Evolutionary conservation across 2,888 invertebrate species (phyloP).

Genomic region (Lasius fuliginosus): DNA sequence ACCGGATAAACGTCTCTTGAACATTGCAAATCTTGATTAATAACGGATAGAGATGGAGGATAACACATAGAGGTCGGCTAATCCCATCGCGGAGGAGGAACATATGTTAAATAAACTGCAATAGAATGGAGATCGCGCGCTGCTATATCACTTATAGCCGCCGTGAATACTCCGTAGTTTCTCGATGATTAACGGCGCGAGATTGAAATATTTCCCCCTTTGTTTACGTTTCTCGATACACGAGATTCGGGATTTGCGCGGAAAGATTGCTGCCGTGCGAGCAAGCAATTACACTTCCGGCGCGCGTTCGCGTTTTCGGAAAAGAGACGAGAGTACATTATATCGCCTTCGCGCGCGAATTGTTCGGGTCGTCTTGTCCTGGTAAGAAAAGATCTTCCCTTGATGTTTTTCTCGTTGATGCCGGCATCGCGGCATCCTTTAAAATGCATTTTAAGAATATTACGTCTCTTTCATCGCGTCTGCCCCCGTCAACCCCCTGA

Average conservation of each 20-base stretch:
- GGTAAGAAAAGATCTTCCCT: conserved; percentile 36
- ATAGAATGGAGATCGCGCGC: not conserved
- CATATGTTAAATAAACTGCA: conserved; percentile 43
- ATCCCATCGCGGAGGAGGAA: conserved; percentile 38
- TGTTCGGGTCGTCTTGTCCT: not conserved
- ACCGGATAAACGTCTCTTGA: conserved; percentile 46
- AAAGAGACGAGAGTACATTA: not conserved
- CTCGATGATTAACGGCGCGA: conserved; percentile 42
- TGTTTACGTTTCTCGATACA: not conserved
- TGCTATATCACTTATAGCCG: conserved; percentile 31
- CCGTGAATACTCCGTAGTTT: conserved; percentile 11
- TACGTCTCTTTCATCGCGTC: not conserved
- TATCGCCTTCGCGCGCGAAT: conserved; percentile 8
- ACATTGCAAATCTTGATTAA: conserved; percentile 49
- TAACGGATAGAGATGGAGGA: conserved; percentile 30
- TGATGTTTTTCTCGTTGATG: conserved; percentile 23
- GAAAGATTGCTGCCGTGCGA: not conserved
- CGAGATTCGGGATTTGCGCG: conserved; percentile 13
- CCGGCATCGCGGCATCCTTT: conserved; percentile 30
- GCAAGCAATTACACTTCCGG: not conserved
- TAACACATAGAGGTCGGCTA: conserved; percentile 30
- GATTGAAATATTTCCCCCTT: conserved; percentile 30
- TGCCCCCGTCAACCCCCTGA: not conserved
- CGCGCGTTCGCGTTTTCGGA: not conserved
- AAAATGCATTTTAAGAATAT: conserved; percentile 55